Base-by-base conservation (phyloP, 2,797 vertebrate species). In the Echiichthys vipera region DNA sequence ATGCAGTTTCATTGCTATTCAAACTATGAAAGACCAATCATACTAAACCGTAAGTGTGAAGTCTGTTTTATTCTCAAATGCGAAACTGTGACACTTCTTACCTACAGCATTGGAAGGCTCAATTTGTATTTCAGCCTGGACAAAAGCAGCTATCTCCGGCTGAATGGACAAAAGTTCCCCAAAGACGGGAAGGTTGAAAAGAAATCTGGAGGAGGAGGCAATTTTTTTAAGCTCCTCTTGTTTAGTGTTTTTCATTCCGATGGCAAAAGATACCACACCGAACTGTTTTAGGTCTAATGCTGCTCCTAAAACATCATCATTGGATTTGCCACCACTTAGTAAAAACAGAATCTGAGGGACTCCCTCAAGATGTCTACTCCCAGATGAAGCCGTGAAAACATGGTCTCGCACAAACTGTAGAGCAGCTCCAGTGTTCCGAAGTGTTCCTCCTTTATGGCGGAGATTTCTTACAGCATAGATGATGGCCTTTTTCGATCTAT, bases 271-370 rank as follows among this genome's bases (percentile, higher is more conserved):
- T 10, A 92, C 46, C 67, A 94, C 84, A 43, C 90, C 85, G 0
- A 72, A 65, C 72, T 84, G 61, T 86, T 93, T 94, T 39, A 94
- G 74, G 34, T 70, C 74, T 40, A 68, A 77, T 25, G 91, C 85
- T 74, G 89, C 71, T 43, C 29, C 69, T 51, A 82, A 84, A 67
- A 95, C 88, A 32, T 95, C 88, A 84, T 95, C 94, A 36, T 36
- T 84, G 54, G 94, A 95, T 81, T 89, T 78, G 30, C 93, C 92
- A 65, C 91, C 90, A 61, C 85, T 94, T 71, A 95, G 58, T 69
- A 95, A 80, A 90, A 95, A 80, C 36, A 94, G 81, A 86, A 95
- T 89, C 81, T 94, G 94, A 71, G 92, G 92, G 76, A 93, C 90
- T 53, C 90, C 90, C 10, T 94, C 88, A 18, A 80, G 61, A 18